These are phyloP conservation scores for Liparis tanakae DNA, from an alignment of 2,797 vertebrate species.

Conservation along the genomic window DNA sequence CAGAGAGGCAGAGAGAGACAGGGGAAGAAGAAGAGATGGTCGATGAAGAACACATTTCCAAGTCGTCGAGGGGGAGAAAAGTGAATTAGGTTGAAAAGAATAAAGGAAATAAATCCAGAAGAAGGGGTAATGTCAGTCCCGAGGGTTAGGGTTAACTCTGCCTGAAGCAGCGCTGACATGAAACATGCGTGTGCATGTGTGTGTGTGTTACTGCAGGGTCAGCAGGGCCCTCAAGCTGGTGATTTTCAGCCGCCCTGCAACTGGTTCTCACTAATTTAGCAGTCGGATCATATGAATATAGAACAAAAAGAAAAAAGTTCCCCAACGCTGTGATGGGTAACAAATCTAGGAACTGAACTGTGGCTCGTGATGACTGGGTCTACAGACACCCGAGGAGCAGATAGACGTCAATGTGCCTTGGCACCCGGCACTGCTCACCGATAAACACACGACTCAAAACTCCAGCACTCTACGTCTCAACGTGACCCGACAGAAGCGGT, in stretches of 20 bases:
- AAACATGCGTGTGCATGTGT: slow-evolving; percentile 1
- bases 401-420: neutral
- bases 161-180: slow-evolving; percentile 23
- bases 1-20: neutral
- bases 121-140: slow-evolving; percentile 10
- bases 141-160: slow-evolving; percentile 1
- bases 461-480: neutral
- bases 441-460: neutral
- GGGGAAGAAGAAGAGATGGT: neutral
- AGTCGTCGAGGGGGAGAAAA: neutral
- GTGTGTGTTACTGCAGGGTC: slow-evolving; percentile 1
- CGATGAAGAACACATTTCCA: slow-evolving; percentile 10
- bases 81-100: slow-evolving; percentile 17
- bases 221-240: slow-evolving; percentile 7
- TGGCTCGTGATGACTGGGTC: neutral
- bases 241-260: slow-evolving; percentile 5
- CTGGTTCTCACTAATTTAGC: neutral
- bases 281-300: neutral
- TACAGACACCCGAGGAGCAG: neutral
- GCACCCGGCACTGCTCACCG: neutral
- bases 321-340: neutral
- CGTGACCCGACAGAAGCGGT: neutral
- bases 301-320: neutral
- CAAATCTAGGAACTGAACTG: neutral
- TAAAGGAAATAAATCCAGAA: slow-evolving; percentile 22